phyloP scores from a whole-genome alignment of 2,888 invertebrate genomes.

The Habrosyne pyritoides region DNA sequence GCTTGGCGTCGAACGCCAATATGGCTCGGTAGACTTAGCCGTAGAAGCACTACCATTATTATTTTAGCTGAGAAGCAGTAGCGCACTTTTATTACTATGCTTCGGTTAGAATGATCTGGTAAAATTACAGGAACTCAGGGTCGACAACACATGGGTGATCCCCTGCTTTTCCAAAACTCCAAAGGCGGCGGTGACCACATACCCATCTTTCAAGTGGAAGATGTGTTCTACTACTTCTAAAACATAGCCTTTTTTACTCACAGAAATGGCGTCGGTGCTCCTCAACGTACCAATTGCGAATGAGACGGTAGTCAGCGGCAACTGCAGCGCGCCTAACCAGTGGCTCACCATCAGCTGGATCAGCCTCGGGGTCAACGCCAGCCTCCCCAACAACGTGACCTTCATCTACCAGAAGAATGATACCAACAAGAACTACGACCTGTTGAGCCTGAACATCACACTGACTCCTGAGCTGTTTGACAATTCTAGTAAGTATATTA shows the following conservation, averaged over 20 bases:
- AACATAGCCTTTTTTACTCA: no score
- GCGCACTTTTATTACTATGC: no score
- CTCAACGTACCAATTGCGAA: conserved; percentile 60
- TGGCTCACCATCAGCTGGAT: conserved; percentile 53
- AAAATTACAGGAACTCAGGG: no score
- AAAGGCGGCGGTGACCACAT: no score
- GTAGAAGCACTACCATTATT: no score
- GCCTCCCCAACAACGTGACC: conserved; percentile 48
- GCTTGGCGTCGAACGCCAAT: no score
- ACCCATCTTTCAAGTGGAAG: no score
- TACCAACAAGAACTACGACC: conserved; percentile 56
- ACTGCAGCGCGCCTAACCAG: conserved; percentile 54
- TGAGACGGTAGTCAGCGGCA: conserved; percentile 51
- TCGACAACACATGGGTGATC: no score
- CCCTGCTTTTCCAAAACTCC: background rate
- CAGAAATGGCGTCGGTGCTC: conserved; percentile 48
- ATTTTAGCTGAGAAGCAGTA: no score
- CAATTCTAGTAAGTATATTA: conserved; percentile 64
- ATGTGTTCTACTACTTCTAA: no score
- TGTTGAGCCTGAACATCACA: conserved; percentile 57
- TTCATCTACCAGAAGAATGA: conserved; percentile 57
- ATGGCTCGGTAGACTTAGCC: no score
- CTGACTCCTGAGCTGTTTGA: conserved; percentile 69
- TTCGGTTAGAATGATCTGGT: no score
- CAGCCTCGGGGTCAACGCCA: conserved; percentile 22